Evolutionary conservation across 1,140 invertebrate species (phyloP).

Genomic region (Nixonia krombeini): DNA sequence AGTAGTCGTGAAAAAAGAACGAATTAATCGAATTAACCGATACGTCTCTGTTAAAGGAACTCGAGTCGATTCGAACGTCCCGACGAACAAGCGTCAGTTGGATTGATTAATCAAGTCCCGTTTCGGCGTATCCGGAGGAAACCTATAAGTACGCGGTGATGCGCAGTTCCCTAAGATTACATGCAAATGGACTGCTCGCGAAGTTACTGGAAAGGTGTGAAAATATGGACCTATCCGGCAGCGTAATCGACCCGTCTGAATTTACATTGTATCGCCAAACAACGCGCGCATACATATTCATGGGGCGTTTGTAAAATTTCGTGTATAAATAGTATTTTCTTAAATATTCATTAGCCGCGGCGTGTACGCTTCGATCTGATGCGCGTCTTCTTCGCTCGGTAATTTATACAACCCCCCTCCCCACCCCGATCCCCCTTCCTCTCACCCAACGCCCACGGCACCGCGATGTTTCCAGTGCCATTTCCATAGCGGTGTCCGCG

Average conservation of each 20-base stretch:
- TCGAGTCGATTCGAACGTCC: too few relatives aligned
- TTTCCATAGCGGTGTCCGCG: too few relatives aligned
- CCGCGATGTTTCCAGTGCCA: too few relatives aligned
- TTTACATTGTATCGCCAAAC: constrained; percentile 37
- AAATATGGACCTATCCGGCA: constrained; percentile 35
- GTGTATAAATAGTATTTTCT: constrained; percentile 37
- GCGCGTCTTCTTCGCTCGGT: too few relatives aligned
- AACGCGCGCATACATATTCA: constrained; percentile 33
- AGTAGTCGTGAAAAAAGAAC: too few relatives aligned
- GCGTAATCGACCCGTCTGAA: constrained; percentile 32
- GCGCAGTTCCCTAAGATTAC: constrained; percentile 23
- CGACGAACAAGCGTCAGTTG: too few relatives aligned
- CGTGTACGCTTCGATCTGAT: constrained; percentile 23
- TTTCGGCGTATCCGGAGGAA: not conserved
- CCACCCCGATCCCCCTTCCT: not conserved
- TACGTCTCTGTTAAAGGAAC: too few relatives aligned
- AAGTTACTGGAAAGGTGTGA: constrained; percentile 33
- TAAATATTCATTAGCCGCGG: constrained; percentile 35
- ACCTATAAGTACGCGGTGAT: not conserved
- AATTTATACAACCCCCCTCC: too few relatives aligned
- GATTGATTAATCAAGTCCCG: too few relatives aligned
- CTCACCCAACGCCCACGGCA: too few relatives aligned
- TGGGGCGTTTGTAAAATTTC: constrained; percentile 36
- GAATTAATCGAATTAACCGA: too few relatives aligned
- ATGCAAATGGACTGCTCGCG: constrained; percentile 34